Evolutionary conservation across 1,140 invertebrate genomes (phyloP), one percentile per base, ranked within the genome.

Genomic region (Drepana arcuata): DNA sequence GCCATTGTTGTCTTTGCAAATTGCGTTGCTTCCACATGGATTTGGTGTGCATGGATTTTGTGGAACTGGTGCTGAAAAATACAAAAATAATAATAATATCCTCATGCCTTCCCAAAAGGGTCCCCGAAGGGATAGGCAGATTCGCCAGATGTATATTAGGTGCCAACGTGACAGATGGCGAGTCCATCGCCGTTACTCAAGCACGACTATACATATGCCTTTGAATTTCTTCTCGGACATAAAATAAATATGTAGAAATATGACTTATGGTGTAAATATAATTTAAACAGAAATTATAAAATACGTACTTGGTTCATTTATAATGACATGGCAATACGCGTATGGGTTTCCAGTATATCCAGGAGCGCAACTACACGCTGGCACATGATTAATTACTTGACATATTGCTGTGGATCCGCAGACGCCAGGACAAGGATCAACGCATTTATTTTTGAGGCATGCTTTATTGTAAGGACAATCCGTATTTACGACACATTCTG

Each of bases 281-380:
- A 2, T 27, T 0, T 14, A 11, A 1, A 14, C 0, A 23, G 1
- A 1, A 12, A 30, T 14, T 15, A 24, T 10, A 23, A 34, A 23
- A 23, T 33, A 48, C 51, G 67, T 55, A 84, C 74, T 51, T 69
- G 79, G 58, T 87, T 89, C 57, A 71, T 82, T 45, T 52, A 87
- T 54, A 54, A 85, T 56, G 62, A 77, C 60, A 49, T 88, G 89
- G 46, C 88, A 91, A 46, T 84, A 81, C 31, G 79, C 59, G 53
- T 91, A 89, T 14, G 91, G 89, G 75, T 92, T 90, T 39, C 92
- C 91, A 10, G 87, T 88, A 58, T 88, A 94, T 11, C 91, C 91
- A 29, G 83, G 56, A 1, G 86, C 83, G 63, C 92, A 93, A 33
- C 80, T 88, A 51, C 92, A 93, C 27, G 87, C 83, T 10, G 90